These are phyloP conservation scores for Antitype chi DNA, from an alignment of 2,888 invertebrate species.

Conservation along the genomic window DNA sequence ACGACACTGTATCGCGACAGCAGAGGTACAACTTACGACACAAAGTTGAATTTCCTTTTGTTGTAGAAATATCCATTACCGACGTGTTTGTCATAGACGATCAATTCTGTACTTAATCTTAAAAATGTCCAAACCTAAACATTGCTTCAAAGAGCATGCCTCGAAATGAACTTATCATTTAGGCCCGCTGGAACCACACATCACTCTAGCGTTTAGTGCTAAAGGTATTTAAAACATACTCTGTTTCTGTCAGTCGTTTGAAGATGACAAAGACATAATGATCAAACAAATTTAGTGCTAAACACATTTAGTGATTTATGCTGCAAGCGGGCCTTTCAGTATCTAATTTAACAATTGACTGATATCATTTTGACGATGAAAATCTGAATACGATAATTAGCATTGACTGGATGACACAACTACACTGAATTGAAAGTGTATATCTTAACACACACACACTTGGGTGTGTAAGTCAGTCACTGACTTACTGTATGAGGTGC, in stretches of 20 bases:
- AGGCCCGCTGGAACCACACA: not conserved
- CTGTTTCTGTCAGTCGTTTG: not conserved
- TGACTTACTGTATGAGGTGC: not conserved
- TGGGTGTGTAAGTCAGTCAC: too few species aligned
- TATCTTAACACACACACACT: too few species aligned
- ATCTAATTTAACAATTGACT: not conserved
- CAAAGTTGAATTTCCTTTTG: not conserved
- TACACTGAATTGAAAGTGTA: not conserved
- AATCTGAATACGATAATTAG: not conserved
- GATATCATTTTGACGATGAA: not conserved
- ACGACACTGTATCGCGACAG: not conserved
- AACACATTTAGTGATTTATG: too few species aligned
- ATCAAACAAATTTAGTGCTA: not conserved
- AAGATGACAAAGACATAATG: not conserved
- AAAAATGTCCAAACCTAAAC: not conserved
- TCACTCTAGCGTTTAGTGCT: not conserved
- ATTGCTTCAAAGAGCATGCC: not conserved
- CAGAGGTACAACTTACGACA: conserved; percentile 19
- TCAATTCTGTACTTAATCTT: not conserved
- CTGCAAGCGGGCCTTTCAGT: not conserved
- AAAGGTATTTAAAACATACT: not conserved
- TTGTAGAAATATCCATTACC: not conserved
- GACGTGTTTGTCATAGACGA: not conserved
- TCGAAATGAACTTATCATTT: not conserved
- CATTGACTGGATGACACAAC: not conserved